Evolutionary conservation across 2,888 invertebrate genomes (phyloP).

Genomic region (Apantesis nais): DNA sequence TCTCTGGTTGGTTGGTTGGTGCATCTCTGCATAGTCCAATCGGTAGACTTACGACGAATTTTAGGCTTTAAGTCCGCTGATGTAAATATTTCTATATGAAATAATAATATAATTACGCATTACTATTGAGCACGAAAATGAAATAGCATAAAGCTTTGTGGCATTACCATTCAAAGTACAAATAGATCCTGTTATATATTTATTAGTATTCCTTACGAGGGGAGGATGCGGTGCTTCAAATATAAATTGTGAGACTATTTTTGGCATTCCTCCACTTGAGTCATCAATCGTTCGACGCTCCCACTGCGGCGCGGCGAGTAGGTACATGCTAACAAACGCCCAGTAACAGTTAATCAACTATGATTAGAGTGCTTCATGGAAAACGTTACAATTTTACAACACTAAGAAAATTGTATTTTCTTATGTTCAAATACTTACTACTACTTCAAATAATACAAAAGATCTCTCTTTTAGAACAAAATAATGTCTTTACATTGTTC

Average conservation of each 20-base stretch:
- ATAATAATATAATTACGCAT: too few relatives aligned
- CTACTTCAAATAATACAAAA: too few relatives aligned
- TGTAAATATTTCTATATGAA: too few relatives aligned
- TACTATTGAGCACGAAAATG: too few relatives aligned
- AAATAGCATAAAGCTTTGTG: too few relatives aligned
- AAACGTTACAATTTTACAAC: background rate
- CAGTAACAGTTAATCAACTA: background rate
- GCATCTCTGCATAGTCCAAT: too few relatives aligned
- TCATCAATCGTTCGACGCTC: slow-evolving; percentile 14
- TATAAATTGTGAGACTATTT: slow-evolving; percentile 38
- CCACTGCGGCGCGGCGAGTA: background rate
- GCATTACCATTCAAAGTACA: slow-evolving; percentile 7
- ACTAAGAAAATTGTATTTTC: background rate
- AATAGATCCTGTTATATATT: slow-evolving; percentile 7
- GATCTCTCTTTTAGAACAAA: background rate
- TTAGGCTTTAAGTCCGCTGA: too few relatives aligned
- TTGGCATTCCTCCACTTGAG: slow-evolving; percentile 32
- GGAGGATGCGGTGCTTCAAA: slow-evolving; percentile 17
- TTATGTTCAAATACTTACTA: too few relatives aligned
- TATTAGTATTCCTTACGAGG: slow-evolving; percentile 13
- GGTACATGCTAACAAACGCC: slow-evolving; percentile 1
- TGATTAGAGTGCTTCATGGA: background rate
- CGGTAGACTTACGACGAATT: too few relatives aligned
- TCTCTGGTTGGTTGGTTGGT: too few relatives aligned
- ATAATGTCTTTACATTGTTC: background rate